Base-by-base conservation (phyloP, 2,888 invertebrate genomes). In the Aphidoletes aphidimyza region DNA sequence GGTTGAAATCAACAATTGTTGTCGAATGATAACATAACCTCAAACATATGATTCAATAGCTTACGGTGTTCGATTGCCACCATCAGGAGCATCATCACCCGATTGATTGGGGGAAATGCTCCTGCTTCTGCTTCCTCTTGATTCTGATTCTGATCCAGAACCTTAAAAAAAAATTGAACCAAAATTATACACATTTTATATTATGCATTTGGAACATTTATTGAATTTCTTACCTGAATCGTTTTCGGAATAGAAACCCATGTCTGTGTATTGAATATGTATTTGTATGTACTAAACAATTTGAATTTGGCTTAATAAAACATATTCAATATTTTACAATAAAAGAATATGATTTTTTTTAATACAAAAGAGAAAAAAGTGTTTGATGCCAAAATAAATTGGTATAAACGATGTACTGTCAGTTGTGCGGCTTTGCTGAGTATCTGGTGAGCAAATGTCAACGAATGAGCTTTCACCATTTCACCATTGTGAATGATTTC, bases 81-180 rank as follows among this genome's bases (percentile, higher is more conserved):
- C 81, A n/a, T 14, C n/a, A 11, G 81, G 17, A 8, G 37, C 81
- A 2, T 37, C 81, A 37, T 81, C 81, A 6, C 37, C 81, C 0
- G 81, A 81, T n/a, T 37, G 37, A 81, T 3, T 37, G 26, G 88
- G 85, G 19, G 86, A 86, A 8, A 86, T 86, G n/a, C 87, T 87
- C 26, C 86, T 19, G 30, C 84, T 78, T 36, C 78, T 9, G n/a
- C 59, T 84, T n/a, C 84, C 49, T 19, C 30, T 88, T 1, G 90
- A 89, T n/a, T 87, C 89, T 1, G 90, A 89, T 83, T 89, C 90
- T 87, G 85, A 84, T 42, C 86, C 86, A 26, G 85, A 84, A 30
- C 84, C 85, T 86, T 22, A 37, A 34, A 54, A 26, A 17, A 42
- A 5, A 9, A 84, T 36, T 37, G 6, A 47, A 22, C 30, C n/a